phyloP scores from a whole-genome alignment of 53 echinoderm and acorn worm genomes.

The Holothuria leucospilota region DNA sequence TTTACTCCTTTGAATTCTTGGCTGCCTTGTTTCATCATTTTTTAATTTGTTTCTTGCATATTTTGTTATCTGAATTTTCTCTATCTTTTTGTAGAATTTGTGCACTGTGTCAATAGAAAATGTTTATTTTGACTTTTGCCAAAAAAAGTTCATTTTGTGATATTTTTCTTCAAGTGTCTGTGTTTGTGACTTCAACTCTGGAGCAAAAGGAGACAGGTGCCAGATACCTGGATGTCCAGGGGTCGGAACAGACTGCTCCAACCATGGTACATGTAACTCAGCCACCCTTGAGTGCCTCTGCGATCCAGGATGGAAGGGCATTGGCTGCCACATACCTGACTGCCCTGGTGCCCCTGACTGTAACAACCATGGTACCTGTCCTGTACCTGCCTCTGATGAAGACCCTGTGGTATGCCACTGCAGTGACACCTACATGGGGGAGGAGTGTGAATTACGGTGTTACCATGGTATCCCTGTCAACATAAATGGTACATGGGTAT shows the following conservation, averaged over 20 bases:
- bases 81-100: too few relatives aligned
- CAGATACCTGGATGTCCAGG: constrained; percentile 92
- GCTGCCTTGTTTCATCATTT: too few relatives aligned
- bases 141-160: too few relatives aligned
- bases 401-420: constrained; percentile 77
- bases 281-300: constrained; percentile 87
- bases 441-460: constrained; percentile 83
- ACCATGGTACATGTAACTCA: constrained; percentile 86
- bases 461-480: constrained; percentile 54
- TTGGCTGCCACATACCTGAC: constrained; percentile 85
- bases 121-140: too few relatives aligned
- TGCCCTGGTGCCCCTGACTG: constrained; percentile 90
- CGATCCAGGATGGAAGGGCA: constrained; percentile 91
- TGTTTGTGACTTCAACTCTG: constrained; percentile 74
- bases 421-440: constrained; percentile 76
- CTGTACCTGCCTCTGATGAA: constrained; percentile 67
- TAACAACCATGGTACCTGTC: constrained; percentile 74
- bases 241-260: constrained; percentile 68
- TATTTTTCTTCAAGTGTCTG: constrained; percentile 24
- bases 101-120: too few relatives aligned
- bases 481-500: constrained; percentile 82
- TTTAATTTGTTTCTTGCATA: too few relatives aligned
- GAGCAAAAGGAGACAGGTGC: constrained; percentile 82
- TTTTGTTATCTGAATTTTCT: too few relatives aligned
- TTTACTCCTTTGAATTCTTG: too few relatives aligned